Evolutionary conservation across 2,113 vertebrate genomes (phyloP), one percentile per base, ranked within the genome.

Genomic region (Gallinago paraguaiae): DNA sequence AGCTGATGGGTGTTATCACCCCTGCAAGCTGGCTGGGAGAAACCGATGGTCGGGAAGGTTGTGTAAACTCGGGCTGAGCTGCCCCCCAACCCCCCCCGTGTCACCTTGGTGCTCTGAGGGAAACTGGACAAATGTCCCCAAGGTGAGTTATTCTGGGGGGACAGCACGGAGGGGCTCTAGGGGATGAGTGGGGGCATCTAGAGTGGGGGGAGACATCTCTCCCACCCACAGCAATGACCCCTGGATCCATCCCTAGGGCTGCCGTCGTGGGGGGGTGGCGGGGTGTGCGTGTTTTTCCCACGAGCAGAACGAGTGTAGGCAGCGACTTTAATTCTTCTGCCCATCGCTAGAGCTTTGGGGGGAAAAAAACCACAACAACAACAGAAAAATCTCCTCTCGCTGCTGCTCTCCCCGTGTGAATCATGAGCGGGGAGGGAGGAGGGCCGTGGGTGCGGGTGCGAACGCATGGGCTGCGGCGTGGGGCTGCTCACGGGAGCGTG

Each of bases 181-280:
- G 46, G 30, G 1, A 2, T 4, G 7, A 2, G 2, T 1, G 1
- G 35, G 33, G 25, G 20, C 20, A 35, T 22, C 17, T 1, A 1
- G 3, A 10, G 39, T 11, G 2, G 6, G 25, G 7, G 33, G 23
- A 12, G 16, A 18, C 65, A 2, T 17, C 31, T 72, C 43, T 74
- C 11, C 56, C n/a, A 17, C 30, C n/a, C 20, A 5, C 3, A 8
- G 17, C 37, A 7, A 24, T 0, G 7, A 64, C 33, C 80, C 3
- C 3, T 0, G 4, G 46, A 10, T 78, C 68, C 16, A 5, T n/a
- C 39, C 11, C 30, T 0, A 5, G 82, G 31, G 70, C 20, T 31
- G 39, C 3, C 10, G 41, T 18, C 1, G 6, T 8, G 56, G 10
- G 46, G 19, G 19, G 46, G 18, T 8, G 18, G 1, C n/a, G 18